A percentile compares a stretch with the other conserved stretches of the same genome.
phyloP scores from a whole-genome alignment of 2,888 invertebrate species.

The Erebia aethiops region DNA sequence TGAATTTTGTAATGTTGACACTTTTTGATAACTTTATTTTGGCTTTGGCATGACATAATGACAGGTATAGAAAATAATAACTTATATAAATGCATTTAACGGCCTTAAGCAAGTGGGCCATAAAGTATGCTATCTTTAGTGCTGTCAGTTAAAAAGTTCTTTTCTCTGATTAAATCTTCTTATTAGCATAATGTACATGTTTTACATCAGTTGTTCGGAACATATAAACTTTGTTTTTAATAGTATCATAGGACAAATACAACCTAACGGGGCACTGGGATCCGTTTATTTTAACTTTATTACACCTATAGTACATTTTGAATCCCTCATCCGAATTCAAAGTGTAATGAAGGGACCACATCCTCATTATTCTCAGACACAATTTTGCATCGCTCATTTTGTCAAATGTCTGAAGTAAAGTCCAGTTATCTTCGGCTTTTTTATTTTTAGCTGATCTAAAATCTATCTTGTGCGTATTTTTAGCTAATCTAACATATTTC shows the following conservation, averaged over 20 bases:
- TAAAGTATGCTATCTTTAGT: no score
- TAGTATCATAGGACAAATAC: not conserved
- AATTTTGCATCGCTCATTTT: not conserved
- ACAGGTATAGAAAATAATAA: no score
- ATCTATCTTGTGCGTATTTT: no score
- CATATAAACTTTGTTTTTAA: not conserved
- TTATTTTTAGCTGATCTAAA: no score
- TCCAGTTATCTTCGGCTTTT: not conserved
- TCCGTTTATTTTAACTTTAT: not conserved
- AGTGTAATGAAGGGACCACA: constrained; percentile 1
- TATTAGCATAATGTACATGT: not conserved
- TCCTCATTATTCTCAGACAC: not conserved
- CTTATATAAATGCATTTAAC: no score
- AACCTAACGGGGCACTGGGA: not conserved
- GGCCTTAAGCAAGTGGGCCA: no score
- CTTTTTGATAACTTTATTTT: no score
- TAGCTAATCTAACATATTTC: no score
- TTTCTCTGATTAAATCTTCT: not conserved
- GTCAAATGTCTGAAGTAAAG: not conserved
- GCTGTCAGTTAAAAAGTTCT: no score
- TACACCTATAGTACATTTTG: constrained; percentile 8
- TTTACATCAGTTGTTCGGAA: not conserved
- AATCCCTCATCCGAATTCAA: not conserved
- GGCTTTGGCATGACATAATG: no score
- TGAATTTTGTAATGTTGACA: no score